phyloP scores from a whole-genome alignment of 2,797 vertebrate genomes.

The Remorina albescens region DNA sequence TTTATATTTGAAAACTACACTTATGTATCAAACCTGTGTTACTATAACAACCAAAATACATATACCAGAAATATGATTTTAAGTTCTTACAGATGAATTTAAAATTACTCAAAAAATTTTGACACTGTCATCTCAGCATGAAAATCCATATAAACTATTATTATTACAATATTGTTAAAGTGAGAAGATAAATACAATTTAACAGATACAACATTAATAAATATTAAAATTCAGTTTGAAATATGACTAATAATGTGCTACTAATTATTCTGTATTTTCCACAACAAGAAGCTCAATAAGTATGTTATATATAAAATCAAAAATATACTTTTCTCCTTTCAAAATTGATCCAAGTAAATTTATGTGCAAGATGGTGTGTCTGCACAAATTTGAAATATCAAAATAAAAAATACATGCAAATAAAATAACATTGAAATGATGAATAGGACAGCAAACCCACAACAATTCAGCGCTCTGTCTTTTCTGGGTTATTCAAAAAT shows the following conservation, averaged over 20 bases:
- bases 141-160: slow-evolving; percentile 15
- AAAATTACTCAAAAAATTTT: slow-evolving; percentile 2
- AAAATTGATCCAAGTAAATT: slow-evolving; percentile 20
- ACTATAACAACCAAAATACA: slow-evolving; percentile 30
- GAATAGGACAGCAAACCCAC: slow-evolving; percentile 28
- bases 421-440: slow-evolving; percentile 30
- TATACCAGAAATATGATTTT: neutral
- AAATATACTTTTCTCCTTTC: slow-evolving; percentile 9
- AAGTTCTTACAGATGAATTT: neutral
- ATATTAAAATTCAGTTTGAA: slow-evolving; percentile 19
- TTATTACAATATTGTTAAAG: slow-evolving; percentile 16
- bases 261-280: slow-evolving; percentile 39
- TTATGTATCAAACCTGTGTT: slow-evolving; percentile 7
- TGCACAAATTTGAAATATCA: slow-evolving; percentile 21
- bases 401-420: slow-evolving; percentile 23
- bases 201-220: neutral
- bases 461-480: slow-evolving; percentile 11
- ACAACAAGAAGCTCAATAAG: slow-evolving; percentile 14
- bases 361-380: neutral
- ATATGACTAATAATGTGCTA: slow-evolving; percentile 7
- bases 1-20: slow-evolving; percentile 16
- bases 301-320: slow-evolving; percentile 26
- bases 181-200: slow-evolving; percentile 4
- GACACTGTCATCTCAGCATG: neutral
- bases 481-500: slow-evolving; percentile 23